Evolutionary conservation across 2,113 vertebrate genomes (phyloP), one percentile per base, ranked within the genome.

Genomic region (Pangasianodon gigas): DNA sequence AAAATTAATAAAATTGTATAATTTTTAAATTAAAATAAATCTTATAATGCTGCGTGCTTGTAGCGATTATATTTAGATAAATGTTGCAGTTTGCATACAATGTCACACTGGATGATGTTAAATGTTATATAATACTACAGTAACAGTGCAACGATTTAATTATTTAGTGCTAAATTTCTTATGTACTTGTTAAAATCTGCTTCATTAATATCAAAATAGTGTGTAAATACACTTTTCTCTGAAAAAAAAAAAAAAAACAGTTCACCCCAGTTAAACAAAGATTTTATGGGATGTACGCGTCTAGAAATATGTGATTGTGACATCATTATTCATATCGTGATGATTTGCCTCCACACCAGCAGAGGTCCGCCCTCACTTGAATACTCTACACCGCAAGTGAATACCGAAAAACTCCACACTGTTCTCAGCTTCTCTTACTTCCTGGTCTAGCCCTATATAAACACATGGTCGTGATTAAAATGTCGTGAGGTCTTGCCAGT

Each of bases 61-160:
- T 62, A 62, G 82, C 37, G 37, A 11, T 24, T 84, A 84, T 84
- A 84, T 62, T 62, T 7, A 6, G 2, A 56, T 84, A 44, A 44
- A 46, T 62, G 56, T 29, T 32, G 44, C 48, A 4, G 13, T 13
- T 51, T 37, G 82, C 19, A 24, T 44, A 60, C 21, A 11, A 62
- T 8, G 56, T 46, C 24, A 24, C 82, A 16, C 56, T 16, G 6
- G 37, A 62, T 62, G 82, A 60, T 14, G 82, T 48, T 58, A 58
- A 84, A 84, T 16, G 51, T 58, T 83, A 58, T 80, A 54, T 54
- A 10, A 32, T 46, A 46, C 37, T 84, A 84, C 56, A 62, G 37
- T 44, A 16, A 84, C 56, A 84, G 82, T 84, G 82, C 82, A 84
- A 84, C 21, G 6, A 32, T 21, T 60, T 84, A 11, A 26, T 62